Conservation (phyloP, 2,888 invertebrate genomes). For the Incurvaria masculella region DNA sequence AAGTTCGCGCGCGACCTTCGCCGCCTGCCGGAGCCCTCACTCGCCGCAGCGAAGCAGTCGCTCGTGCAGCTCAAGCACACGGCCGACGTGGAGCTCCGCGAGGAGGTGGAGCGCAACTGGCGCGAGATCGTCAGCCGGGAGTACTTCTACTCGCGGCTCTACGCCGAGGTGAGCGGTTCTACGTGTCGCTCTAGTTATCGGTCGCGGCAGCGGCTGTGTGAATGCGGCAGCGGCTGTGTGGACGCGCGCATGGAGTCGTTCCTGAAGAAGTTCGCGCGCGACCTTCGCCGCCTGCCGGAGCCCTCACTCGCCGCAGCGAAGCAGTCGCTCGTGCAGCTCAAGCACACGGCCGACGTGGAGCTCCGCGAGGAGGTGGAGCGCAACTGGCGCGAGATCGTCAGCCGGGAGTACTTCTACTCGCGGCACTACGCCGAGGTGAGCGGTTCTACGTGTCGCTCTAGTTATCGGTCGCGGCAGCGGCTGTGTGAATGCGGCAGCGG, state of each 20-base stretch:
- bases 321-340: slow-evolving; percentile 69
- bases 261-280: slow-evolving; percentile 58
- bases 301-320: slow-evolving; percentile 61
- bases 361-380: slow-evolving; percentile 70
- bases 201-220: too few species aligned
- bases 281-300: slow-evolving; percentile 54
- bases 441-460: too few species aligned
- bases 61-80: slow-evolving; percentile 73
- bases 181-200: too few species aligned
- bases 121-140: slow-evolving; percentile 68
- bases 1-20: slow-evolving; percentile 58
- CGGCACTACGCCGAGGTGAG: slow-evolving; percentile 68
- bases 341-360: slow-evolving; percentile 71
- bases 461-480: too few species aligned
- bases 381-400: slow-evolving; percentile 78
- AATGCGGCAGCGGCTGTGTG: slow-evolving; percentile 57
- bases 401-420: slow-evolving; percentile 74
- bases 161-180: slow-evolving; percentile 71
- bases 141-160: slow-evolving; percentile 74
- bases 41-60: slow-evolving; percentile 61
- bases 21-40: slow-evolving; percentile 57
- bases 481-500: slow-evolving; percentile 47
- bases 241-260: slow-evolving; percentile 72
- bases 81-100: slow-evolving; percentile 71
- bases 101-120: slow-evolving; percentile 78